A percentile compares a stretch with the other conserved stretches of the same genome.
phyloP scores from a whole-genome alignment of 2,113 vertebrate genomes.

The Casuarius casuarius region DNA sequence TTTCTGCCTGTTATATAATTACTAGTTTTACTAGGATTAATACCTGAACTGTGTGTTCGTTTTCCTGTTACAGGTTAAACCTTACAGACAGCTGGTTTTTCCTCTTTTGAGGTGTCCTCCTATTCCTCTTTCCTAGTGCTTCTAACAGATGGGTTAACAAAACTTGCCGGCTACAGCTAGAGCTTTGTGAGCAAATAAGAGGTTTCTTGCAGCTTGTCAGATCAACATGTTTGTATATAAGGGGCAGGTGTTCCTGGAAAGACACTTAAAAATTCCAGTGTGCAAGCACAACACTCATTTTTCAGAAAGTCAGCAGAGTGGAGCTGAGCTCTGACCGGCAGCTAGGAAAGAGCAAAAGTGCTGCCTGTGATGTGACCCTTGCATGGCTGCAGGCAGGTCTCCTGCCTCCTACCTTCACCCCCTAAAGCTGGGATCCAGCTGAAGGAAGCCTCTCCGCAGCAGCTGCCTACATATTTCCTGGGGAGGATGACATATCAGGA shows the following conservation, averaged over 20 bases:
- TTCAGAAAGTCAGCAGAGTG: neutral
- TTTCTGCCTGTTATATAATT: neutral
- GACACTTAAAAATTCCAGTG: neutral
- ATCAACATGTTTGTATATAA: neutral
- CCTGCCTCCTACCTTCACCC: neutral
- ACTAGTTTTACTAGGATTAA: neutral
- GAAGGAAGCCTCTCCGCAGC: neutral
- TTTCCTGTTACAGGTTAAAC: neutral
- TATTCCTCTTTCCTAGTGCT: neutral
- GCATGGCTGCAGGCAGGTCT: neutral
- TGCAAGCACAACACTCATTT: neutral
- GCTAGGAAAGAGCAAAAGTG: neutral
- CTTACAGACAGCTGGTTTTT: neutral
- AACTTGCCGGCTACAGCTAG: neutral
- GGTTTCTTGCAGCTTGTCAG: slow-evolving; percentile 12
- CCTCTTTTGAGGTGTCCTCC: neutral
- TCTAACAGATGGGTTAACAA: neutral
- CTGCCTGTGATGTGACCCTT: neutral
- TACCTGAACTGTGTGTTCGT: neutral
- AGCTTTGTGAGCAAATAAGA: slow-evolving; percentile 1
- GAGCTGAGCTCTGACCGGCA: neutral
- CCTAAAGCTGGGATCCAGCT: neutral
- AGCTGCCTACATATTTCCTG: neutral
- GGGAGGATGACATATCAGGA: neutral
- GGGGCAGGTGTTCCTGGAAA: slow-evolving; percentile 22